Base-by-base conservation (phyloP, 2,113 vertebrate genomes). In the Formicarius rufipectus region DNA sequence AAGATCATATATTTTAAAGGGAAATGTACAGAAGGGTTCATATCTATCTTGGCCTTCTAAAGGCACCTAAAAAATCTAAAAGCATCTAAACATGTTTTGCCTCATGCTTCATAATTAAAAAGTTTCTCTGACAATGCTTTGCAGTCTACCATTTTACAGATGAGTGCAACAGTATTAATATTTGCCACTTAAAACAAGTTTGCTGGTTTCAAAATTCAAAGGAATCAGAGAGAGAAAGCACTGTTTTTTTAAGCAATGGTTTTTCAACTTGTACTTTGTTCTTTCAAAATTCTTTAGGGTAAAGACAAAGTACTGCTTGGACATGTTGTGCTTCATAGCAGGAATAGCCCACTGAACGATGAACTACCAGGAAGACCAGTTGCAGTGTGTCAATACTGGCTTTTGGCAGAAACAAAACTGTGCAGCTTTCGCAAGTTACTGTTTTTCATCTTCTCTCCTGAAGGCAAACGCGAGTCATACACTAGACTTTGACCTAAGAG, bases 321-420 rank as follows among this genome's bases (percentile, higher is more conserved):
- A 98, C 79, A 97, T 97, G 97, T 56, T 98, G 69, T 98, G 94
- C 63, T 97, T 98, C 59, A 7, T 84, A 84, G 83, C 95, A 55
- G 97, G 97, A 53, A 87, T 96, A 84, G 86, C 92, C 42, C 97
- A 92, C 44, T 97, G 88, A 96, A 42, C 14, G 21, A 8, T 4
- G 24, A 81, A 21, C 23, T 49, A 31, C 30, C n/a, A 47, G 50
- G 58, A 58, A 62, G 42, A 22, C 58, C 52, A 75, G 17, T 33
- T 72, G 62, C 44, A 59, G 15, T 7, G 14, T 47, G 27, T 22
- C 55, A 69, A 3, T 30, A 52, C 31, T 3, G 31, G 44, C 37
- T 79, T 66, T 76, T 84, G 40, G 72, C 25, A 87, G 62, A 55
- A 92, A 39, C 13, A 82, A 68, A 72, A 49, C 49, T 27, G 6